Conservation (phyloP, 2,113 vertebrate genomes). For the Corydoras maculifer region DNA sequence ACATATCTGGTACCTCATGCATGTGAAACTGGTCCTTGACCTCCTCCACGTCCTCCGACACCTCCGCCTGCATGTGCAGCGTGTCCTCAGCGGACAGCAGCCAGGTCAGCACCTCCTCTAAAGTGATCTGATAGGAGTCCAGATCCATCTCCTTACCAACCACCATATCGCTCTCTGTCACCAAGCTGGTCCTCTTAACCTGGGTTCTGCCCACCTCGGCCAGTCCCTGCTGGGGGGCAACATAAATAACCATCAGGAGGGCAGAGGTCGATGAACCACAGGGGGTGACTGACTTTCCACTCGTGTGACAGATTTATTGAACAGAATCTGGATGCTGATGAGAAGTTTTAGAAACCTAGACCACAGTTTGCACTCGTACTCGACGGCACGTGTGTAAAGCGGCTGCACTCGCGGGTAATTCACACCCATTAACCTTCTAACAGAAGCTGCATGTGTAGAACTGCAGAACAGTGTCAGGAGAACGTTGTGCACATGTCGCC, state of each 20-base stretch:
- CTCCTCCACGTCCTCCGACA: constrained; percentile 91
- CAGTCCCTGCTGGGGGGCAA: constrained; percentile 30
- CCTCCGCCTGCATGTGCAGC: constrained; percentile 83
- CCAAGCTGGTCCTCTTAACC: constrained; percentile 69
- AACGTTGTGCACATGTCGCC: not conserved
- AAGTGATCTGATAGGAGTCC: constrained; percentile 85
- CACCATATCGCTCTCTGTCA: constrained; percentile 76
- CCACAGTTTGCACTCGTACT: too few relatives aligned
- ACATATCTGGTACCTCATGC: constrained; percentile 74
- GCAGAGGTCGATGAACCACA: not conserved
- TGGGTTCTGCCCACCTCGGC: constrained; percentile 53
- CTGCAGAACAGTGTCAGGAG: constrained; percentile 4
- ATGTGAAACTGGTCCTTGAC: constrained; percentile 96
- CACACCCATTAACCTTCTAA: not conserved
- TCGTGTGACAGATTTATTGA: too few relatives aligned
- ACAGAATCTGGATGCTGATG: too few relatives aligned
- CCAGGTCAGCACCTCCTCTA: constrained; percentile 97
- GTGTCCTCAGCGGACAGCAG: constrained; percentile 86
- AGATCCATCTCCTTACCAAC: constrained; percentile 74
- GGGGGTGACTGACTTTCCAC: too few relatives aligned
- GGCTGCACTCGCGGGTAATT: too few relatives aligned
- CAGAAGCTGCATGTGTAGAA: not conserved
- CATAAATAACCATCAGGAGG: not conserved
- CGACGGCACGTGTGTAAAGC: too few relatives aligned
- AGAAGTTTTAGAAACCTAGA: too few relatives aligned